These are phyloP conservation scores for Callipepla squamata DNA, from an alignment of 2,113 vertebrate genomes.

Conservation along the genomic window DNA sequence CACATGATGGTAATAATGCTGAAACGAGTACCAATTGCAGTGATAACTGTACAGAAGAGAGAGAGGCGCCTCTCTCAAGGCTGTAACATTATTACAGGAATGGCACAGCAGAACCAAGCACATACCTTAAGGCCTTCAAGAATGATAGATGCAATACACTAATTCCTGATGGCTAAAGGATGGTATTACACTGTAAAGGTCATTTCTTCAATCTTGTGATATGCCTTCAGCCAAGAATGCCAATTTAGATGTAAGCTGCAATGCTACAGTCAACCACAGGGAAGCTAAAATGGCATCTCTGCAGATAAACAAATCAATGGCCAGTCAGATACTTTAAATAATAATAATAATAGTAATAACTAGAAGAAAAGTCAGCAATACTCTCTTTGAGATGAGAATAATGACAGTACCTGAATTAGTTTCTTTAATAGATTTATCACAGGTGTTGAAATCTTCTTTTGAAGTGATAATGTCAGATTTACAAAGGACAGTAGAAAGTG, in stretches of 20 bases:
- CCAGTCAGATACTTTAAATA: not conserved
- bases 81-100: slow-evolving; percentile 42
- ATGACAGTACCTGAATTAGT: not conserved
- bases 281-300: not conserved
- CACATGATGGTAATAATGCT: not conserved
- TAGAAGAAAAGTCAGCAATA: not conserved
- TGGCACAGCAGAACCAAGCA: not conserved
- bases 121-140: slow-evolving; percentile 22
- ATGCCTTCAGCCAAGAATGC: slow-evolving; percentile 21
- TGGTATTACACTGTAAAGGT: slow-evolving; percentile 50
- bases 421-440: not conserved
- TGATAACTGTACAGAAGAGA: not conserved
- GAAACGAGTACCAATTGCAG: not conserved
- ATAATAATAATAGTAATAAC: too few species aligned
- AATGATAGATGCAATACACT: slow-evolving; percentile 27
- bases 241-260: slow-evolving; percentile 41
- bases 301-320: not conserved
- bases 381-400: not conserved
- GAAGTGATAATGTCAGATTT: not conserved
- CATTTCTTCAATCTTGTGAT: slow-evolving; percentile 35
- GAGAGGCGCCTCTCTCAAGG: slow-evolving; percentile 22
- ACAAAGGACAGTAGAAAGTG: not conserved
- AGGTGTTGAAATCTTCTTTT: not conserved
- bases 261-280: not conserved
- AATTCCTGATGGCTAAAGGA: slow-evolving; percentile 51